Evolutionary conservation across 2,888 invertebrate genomes (phyloP), one percentile per base, ranked within the genome.

Genomic region (Drosophila fulvimacula): DNA sequence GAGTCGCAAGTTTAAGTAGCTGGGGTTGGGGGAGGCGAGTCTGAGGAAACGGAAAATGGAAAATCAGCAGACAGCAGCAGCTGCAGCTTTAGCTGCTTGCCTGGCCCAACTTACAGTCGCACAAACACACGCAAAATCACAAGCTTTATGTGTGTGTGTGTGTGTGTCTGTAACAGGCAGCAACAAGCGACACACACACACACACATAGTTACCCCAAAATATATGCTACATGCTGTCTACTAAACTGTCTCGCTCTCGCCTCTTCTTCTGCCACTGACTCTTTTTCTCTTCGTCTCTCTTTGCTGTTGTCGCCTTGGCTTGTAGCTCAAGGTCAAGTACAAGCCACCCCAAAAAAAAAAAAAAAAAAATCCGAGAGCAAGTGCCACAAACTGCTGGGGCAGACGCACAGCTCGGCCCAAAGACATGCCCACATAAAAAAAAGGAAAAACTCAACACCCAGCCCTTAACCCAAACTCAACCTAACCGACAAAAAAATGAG

Each of bases 281-380:
- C 19, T 19, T 21, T 30, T 21, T 36, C 24, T 39, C 38, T 30
- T 13, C 34, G 10, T 38, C 13, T 34, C 13, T 3, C 17, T 64
- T 32, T 61, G 65, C 60, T 69, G 63, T 58, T 75, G 79, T 56
- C 76, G 76, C 70, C 79, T 79, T 61, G 79, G 69, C 81, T 78
- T 72, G 73, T 68, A 30, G 85, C 84, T 84, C 84, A 84, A 84
- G 89, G 90, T 87, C 89, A 89, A 89, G 88, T 78, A 71, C 82
- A 80, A 85, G 83, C 81, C 73, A 69, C 73, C 65, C 65, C 42
- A 41, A 61, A 15, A 21, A 7, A 21, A 42, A 21, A 68, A 38
- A 46, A 10, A n/a, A 13, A 13, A 27, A 53, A 44, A 53, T 38
- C 77, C 39, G 36, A 52, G 52, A 24, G 52, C 52, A 49, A 49